phyloP scores from a whole-genome alignment of 2,113 vertebrate species.

The human region GRCh38 chr6:2730501-2731000 shows the following conservation, averaged over 20 bases:
- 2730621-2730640: constrained; percentile 52
- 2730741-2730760: constrained; percentile 85
- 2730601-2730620: constrained; percentile 43
- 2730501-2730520: constrained; percentile 30
- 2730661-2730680: constrained; percentile 47
- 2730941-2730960: constrained; percentile 84
- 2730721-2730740: constrained; percentile 74
- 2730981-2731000: constrained; percentile 89
- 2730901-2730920: constrained; percentile 82
- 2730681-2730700: neutral
- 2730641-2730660: constrained; percentile 58
- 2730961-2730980: constrained; percentile 85
- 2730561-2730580: constrained; percentile 61
- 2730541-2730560: constrained; percentile 48
- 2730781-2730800: constrained; percentile 85
- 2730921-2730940: constrained; percentile 80
- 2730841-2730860: constrained; percentile 85
- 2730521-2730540: constrained; percentile 73
- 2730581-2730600: constrained; percentile 27
- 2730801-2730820: constrained; percentile 87
- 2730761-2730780: constrained; percentile 82
- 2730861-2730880: constrained; percentile 83
- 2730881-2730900: constrained; percentile 86
- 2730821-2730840: constrained; percentile 82
- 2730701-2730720: constrained; percentile 64